Evolutionary conservation across 1,140 invertebrate genomes (phyloP), one percentile per base, ranked within the genome.

Genomic region (Zaprionus kolodkinae): DNA sequence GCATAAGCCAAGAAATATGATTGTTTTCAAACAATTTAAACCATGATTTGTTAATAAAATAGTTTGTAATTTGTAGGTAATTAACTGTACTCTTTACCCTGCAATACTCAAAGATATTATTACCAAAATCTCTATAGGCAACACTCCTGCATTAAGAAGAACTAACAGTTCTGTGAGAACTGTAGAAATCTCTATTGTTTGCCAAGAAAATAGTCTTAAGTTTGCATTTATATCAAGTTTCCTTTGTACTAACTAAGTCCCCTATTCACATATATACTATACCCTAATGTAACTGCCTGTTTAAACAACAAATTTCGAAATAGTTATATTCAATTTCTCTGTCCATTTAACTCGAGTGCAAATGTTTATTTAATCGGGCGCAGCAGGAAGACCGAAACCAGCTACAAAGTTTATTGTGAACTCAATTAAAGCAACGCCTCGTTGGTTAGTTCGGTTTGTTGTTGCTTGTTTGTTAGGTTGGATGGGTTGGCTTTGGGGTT

Each of bases 401-500:
- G 55, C 50, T 67, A 57, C 48, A 72, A 67, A 72, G 63, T 76
- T 72, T 76, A 76, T 76, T 76, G 69, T 72, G 70, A 72, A 76
- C 74, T 72, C 70, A 76, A 76, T 76, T 76, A 76, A 76, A 67
- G 74, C 56, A 72, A 76, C 62, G 74, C 63, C 70, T 72, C 48
- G 50, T 25, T 65, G 62, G 69, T 61, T 76, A 65, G 68, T 62
- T 65, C 36, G 55, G 48, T 60, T 72, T 43, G 50, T 25, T 45
- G 50, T 35, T 15, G 13, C 10, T 50, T 56, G 13, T 15, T 50
- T 56, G 10, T 63, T 30, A 27, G 27, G 27, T 30, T 27, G 25
- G 25, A 27, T 62, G 50, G 3, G 13, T n/a, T 12, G n/a, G n/a
- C n/a, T n/a, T 59, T 59, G 21, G 13, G 3, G 36, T 9, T 17